Base-by-base conservation (phyloP, 2,888 invertebrate genomes). In the Perizoma affinitatum region DNA sequence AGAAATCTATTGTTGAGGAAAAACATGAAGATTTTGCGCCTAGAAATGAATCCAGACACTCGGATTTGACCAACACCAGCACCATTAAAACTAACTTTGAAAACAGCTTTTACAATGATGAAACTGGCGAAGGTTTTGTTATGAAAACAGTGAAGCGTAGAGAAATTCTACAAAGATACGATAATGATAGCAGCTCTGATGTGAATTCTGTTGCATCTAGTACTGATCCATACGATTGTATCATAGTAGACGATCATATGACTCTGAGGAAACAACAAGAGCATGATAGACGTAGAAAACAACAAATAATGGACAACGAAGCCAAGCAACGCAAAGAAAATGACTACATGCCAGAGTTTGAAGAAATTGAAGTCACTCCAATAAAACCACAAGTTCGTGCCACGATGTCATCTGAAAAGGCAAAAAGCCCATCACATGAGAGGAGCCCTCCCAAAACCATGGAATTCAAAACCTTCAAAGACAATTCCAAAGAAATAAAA, bases 201-300 rank as follows among this genome's bases (percentile, higher is more conserved):
- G 93, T 93, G 44, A 90, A 93, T 80, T 95, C 95, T 52, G 93
- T 94, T 70, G 93, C 93, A 73, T 95, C 95, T 50, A 95, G 95
- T 76, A 95, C 95, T 50, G 95, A 96, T 89, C 95, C 95, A 36
- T 95, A 96, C 72, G 96, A 96, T 78, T 97, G 97, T 79, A 97
- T 97, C 70, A 96, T 97, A 54, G 96, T 97, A 35, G 96, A 97
- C 71, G 97, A 97, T 86, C 96, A 96, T 73, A 93, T 88, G 93
- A 90, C 87, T 66, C 85, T 87, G 70, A 83, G 91, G 82, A 94
- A 91, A 73, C 94, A 89, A 73, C 91, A 90, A 82, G 91, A 91
- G 78, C 74, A 87, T 66, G 90, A 91, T 63, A 84, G 87, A 69
- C 91, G 89, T 67, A 83, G 90, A n/a, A 88, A 90, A 72, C 80